Conservation (phyloP, 2,113 vertebrate species). For the Columba livia region DNA sequence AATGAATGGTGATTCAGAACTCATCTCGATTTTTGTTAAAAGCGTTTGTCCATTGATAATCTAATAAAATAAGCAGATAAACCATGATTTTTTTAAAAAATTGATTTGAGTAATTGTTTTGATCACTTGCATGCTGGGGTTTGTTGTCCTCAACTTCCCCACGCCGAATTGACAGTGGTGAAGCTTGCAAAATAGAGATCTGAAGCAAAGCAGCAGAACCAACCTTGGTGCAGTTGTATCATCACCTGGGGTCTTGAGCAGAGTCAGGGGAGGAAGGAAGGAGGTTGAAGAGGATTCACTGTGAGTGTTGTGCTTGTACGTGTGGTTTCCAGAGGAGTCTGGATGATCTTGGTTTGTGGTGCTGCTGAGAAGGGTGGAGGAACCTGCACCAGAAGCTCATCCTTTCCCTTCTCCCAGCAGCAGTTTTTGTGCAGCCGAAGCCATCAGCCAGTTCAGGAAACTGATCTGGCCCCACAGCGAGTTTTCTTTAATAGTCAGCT, state of each 20-base stretch:
- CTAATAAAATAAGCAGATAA: conserved; percentile 32
- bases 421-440: background rate
- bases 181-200: background rate
- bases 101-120: background rate
- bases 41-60: background rate
- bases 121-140: background rate
- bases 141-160: background rate
- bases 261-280: background rate
- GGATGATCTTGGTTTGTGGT: accelerated
- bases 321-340: background rate
- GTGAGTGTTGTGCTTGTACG: accelerated
- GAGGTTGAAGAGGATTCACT: background rate
- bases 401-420: background rate
- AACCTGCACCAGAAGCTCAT: background rate
- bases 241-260: background rate
- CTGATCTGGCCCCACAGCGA: background rate
- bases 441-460: background rate
- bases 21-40: conserved; percentile 1
- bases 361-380: background rate
- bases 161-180: background rate
- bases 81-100: background rate
- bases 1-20: conserved; percentile 11
- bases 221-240: background rate
- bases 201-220: background rate
- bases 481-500: background rate